These are phyloP conservation scores for Tachystola acroxantha DNA, from an alignment of 2,888 invertebrate species.

Conservation along the genomic window DNA sequence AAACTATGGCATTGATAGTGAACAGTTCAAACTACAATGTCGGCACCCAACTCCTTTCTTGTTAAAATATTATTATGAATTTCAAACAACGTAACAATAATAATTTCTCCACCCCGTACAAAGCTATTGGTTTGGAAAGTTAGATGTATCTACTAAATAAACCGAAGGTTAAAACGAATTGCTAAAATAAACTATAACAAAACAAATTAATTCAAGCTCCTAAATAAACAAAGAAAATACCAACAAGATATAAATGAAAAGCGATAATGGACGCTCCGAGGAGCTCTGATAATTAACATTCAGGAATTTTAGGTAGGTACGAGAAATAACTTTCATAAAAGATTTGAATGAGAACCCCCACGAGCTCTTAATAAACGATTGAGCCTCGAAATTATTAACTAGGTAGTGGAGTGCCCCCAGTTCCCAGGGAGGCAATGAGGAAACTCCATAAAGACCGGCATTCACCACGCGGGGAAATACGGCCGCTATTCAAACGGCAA, in stretches of 20 bases:
- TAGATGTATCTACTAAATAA: too few species aligned
- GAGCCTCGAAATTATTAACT: slow-evolving; percentile 18
- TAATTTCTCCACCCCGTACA: too few species aligned
- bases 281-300: slow-evolving; percentile 2
- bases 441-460: slow-evolving; percentile 22
- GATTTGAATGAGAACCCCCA: slow-evolving; percentile 13
- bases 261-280: not conserved
- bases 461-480: slow-evolving; percentile 19
- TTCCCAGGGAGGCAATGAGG: slow-evolving; percentile 19
- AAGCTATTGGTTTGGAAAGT: too few species aligned
- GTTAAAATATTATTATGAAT: too few species aligned
- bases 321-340: slow-evolving; percentile 14
- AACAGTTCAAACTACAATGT: too few species aligned
- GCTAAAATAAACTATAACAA: too few species aligned
- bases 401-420: slow-evolving; percentile 16
- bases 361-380: slow-evolving; percentile 19
- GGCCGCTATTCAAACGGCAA: slow-evolving; percentile 27
- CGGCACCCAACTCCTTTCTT: too few species aligned
- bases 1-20: too few species aligned
- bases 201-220: not conserved
- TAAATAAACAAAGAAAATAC: too few species aligned
- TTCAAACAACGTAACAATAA: too few species aligned
- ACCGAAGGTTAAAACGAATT: too few species aligned
- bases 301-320: slow-evolving; percentile 1
- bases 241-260: too few species aligned